Evolutionary conservation across 2,888 invertebrate genomes (phyloP), one percentile per base, ranked within the genome.

Genomic region (Lissonota sp.): DNA sequence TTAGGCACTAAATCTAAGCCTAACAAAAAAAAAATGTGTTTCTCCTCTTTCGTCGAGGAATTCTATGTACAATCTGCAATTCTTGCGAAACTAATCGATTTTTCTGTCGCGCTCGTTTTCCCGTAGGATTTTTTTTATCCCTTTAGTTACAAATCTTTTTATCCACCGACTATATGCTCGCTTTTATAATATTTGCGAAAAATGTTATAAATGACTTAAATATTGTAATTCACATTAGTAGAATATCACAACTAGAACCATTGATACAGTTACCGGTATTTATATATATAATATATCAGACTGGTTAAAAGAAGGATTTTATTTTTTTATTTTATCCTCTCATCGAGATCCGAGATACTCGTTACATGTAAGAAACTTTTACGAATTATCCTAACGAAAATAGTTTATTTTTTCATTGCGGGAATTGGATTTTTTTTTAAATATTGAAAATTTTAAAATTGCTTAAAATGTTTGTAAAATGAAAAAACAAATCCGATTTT

Each of bases 241-340:
- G 91, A 91, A 91, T 92, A 92, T 92, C 92, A 91, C 91, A 91
- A 91, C 91, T 92, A 91, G 91, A 91, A 91, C 90, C 90, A 91
- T 89, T 87, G 88, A 90, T 88, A 89, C 88, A 87, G 81, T 89
- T 90, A 89, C 87, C 87, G 26, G 86, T 88, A 89, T 86, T 86
- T 87, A 77, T 85, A 80, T 82, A 64, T 37, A 55, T 63, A 85
- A 80, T 82, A 64, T 37, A 55, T 63, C 3, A 26, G 3, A 26
- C 26, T 26, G 26, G 26, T 26, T 26, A 26, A 26, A 26, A 26
- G 26, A 26, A 26, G 26, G 26, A 26, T 2, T 26, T 26, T 26
- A 26, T 26, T 26, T 26, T 26, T 26, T 26, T 26, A 26, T 26
- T 26, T 26, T 26, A 26, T 26, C 26, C 3, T 26, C 3, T 26